These are phyloP conservation scores for Telenomus remus DNA, from an alignment of 1,140 invertebrate genomes.

Conservation along the genomic window DNA sequence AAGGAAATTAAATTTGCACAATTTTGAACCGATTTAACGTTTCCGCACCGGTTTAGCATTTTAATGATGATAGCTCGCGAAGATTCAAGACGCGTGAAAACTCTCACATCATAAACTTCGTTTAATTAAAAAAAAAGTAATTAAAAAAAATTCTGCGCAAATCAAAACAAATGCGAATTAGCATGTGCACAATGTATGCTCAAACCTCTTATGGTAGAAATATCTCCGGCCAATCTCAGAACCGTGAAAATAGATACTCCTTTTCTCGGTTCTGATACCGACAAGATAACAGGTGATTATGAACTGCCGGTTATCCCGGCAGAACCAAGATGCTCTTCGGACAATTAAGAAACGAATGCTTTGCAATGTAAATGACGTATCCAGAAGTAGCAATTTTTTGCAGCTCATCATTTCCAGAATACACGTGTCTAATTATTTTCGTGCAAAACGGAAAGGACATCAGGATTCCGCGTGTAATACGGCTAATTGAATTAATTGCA, in stretches of 20 bases:
- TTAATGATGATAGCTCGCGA: too few species aligned
- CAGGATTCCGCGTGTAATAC: conserved; percentile 40
- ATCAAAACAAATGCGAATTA: too few species aligned
- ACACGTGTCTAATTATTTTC: conserved; percentile 58
- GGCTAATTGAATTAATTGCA: conserved; percentile 64
- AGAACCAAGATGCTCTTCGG: conserved; percentile 55
- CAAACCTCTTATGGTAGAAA: conserved; percentile 13
- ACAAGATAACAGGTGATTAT: conserved; percentile 45
- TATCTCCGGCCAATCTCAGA: conserved; percentile 19
- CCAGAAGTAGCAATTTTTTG: conserved; percentile 54
- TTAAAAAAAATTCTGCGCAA: too few species aligned
- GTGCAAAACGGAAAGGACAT: conserved; percentile 44
- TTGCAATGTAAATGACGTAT: conserved; percentile 57
- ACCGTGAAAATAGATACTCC: conserved; percentile 39
- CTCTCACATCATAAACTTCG: too few species aligned
- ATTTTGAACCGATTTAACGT: too few species aligned
- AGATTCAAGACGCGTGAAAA: too few species aligned
- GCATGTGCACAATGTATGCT: conserved; percentile 2
- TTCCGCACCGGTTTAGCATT: too few species aligned
- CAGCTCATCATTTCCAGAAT: conserved; percentile 56
- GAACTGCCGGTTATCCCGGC: conserved; percentile 40
- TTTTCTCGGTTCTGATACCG: conserved; percentile 32
- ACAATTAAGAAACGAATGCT: conserved; percentile 53
- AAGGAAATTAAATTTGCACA: too few species aligned
- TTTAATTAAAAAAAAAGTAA: too few species aligned